phyloP scores from a whole-genome alignment of 2,113 vertebrate genomes.

The Megalops atlanticus region DNA sequence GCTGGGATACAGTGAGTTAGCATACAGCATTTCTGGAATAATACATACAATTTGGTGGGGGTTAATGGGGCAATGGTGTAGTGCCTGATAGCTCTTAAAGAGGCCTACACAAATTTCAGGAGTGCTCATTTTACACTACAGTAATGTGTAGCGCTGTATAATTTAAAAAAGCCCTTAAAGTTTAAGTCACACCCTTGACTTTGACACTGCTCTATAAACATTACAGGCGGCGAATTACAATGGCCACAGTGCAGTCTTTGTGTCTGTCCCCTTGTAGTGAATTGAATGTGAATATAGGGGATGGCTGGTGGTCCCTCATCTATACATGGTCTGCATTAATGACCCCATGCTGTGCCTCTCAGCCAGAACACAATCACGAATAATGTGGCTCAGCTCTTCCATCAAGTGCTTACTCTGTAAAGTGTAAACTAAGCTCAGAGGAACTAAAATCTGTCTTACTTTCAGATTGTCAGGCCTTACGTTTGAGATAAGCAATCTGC shows the following conservation, averaged over 20 bases:
- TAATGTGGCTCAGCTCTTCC: not conserved
- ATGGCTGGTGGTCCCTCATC: not conserved
- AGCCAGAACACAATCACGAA: not conserved
- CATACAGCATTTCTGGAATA: too few relatives aligned
- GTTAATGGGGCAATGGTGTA: not conserved
- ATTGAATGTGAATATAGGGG: not conserved
- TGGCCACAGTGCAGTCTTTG: not conserved
- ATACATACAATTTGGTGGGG: too few relatives aligned
- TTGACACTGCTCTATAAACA: not conserved
- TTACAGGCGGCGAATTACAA: not conserved
- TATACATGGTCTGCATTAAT: not conserved
- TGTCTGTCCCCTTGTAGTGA: not conserved
- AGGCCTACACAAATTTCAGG: not conserved
- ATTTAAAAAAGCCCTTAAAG: too few relatives aligned
- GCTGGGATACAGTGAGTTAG: too few relatives aligned
- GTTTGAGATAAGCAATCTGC: conserved; percentile 17
- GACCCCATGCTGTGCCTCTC: not conserved
- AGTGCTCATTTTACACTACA: not conserved
- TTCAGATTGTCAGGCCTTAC: not conserved
- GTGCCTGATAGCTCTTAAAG: not conserved
- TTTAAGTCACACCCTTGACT: not conserved
- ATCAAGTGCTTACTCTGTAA: not conserved
- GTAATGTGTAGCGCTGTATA: too few relatives aligned
- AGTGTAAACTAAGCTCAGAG: not conserved
- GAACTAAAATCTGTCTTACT: not conserved